Evolutionary conservation across 2,113 vertebrate species (phyloP).

Genomic region (Progne subis): DNA sequence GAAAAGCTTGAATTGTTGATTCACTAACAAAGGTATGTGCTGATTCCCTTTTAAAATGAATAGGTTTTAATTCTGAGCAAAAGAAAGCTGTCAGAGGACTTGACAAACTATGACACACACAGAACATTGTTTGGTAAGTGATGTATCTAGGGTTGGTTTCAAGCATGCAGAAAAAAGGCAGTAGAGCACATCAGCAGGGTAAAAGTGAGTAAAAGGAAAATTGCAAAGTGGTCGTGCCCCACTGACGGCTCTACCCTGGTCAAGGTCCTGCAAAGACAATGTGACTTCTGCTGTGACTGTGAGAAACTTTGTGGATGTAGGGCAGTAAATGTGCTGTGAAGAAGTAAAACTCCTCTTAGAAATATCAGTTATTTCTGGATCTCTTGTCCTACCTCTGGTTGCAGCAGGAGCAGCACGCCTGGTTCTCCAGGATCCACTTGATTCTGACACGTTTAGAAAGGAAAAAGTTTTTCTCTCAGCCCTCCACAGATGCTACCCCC

Average conservation of each 20-base stretch:
- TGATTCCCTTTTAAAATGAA: neutral
- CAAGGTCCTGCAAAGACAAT: neutral
- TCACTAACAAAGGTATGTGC: neutral
- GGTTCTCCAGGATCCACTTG: neutral
- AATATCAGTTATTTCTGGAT: neutral
- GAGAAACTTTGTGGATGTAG: neutral
- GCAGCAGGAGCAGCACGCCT: neutral
- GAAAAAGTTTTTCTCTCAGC: neutral
- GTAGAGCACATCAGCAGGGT: neutral
- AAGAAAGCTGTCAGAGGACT: neutral
- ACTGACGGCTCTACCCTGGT: neutral
- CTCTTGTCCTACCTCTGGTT: neutral
- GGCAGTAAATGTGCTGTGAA: neutral
- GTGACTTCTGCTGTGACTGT: neutral
- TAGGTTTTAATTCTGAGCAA: neutral
- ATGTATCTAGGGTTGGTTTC: neutral
- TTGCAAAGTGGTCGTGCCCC: fast-evolving
- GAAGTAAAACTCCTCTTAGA: neutral
- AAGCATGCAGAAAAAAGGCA: neutral
- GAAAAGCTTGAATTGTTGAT: neutral
- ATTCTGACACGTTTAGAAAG: neutral
- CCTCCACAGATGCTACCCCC: fast-evolving
- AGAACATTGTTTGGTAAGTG: neutral
- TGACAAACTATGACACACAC: neutral
- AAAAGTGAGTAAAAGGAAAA: neutral